Base-by-base conservation (phyloP, 2,888 invertebrate species). In the Lithophane socia region DNA sequence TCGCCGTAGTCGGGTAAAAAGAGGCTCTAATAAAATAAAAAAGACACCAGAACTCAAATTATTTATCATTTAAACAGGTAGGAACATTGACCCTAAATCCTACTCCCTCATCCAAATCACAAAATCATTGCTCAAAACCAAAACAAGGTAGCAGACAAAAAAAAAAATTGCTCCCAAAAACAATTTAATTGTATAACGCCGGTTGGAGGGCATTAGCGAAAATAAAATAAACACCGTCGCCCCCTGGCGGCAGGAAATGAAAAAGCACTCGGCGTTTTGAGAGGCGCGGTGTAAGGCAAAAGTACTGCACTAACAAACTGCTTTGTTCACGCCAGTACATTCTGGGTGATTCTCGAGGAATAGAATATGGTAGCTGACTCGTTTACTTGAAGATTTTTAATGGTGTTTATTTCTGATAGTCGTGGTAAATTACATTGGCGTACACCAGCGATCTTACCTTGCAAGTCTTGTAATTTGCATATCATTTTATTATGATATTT, bases 251-350 rank as follows among this genome's bases (percentile, higher is more conserved):
- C 90, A 91, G 94, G 94, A 94, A 94, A 94, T 94, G 94, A 94
- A 94, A 93, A 93, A 91, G 92, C 91, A 91, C 92, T 92, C 87
- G 89, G 71, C 86, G 87, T 89, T 90, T 90, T 85, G 89, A 88
- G 88, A 88, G 89, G 89, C 89, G 87, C 89, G 88, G 89, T 89
- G 91, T 88, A 90, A 90, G 88, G 87, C 90, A 88, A 90, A 91
- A 92, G 91, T 90, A 90, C 90, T 91, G 92, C 91, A 90, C 93
- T 94, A 94, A 93, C 94, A 93, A 94, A 94, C 93, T 91, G 92
- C 93, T 94, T 94, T 94, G 94, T 94, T 92, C 91, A 88, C 82
- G 76, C 82, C 82, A 82, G 88, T 83, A 85, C 83, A 85, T 86
- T 84, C 79, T 79, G 84, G 37, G 66, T 49, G 73, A 75, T 73